Base-by-base conservation (phyloP, 1,140 invertebrate species). In the Leptopilina clavipes region DNA sequence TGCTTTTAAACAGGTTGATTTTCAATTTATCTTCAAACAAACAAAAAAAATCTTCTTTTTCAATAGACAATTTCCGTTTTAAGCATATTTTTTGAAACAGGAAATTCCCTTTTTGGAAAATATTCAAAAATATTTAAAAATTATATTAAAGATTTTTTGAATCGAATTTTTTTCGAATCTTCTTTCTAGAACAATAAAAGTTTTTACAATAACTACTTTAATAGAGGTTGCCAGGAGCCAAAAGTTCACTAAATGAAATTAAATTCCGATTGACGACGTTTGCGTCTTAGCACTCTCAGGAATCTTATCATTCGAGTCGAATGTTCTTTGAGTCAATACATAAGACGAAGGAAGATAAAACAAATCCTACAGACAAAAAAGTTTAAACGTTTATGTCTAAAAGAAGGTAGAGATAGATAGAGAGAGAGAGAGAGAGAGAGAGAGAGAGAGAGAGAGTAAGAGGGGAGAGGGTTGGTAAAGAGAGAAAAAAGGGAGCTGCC, bases 171-270 rank as follows among this genome's bases (percentile, higher is more conserved):
- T 31, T 31, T 5, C 5, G 25, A 31, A 31, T 31, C 6, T 31
- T 31, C 6, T 31, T 31, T 31, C 25, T 31, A 6, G 25, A 31
- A 31, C 25, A 56, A 56, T 9, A 56, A 56, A 19, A 12, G 10
- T n/a, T 12, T 22, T 59, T 22, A 12, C 54, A 22, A 22, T 59
- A 59, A 59, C 7, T 18, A 2, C 19, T 22, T 18, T 59, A 59
- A 59, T 59, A 59, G 19, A 22, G 18, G 18, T 22, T 59, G 18
- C 19, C 17, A 7, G 17, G 0, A 22, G 18, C 18, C 18, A 59
- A 59, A 59, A 59, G 18, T 59, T 59, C 19, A 11, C 54, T 59
- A 59, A 59, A 59, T 10, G 19, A 18, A 59, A 59, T 59, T 59
- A 59, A 22, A 59, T 22, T 59, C 54, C 19, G 54, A 22, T 59